Evolutionary conservation across 2,888 invertebrate species (phyloP), one percentile per base, ranked within the genome.

Genomic region (Anodontia alba): DNA sequence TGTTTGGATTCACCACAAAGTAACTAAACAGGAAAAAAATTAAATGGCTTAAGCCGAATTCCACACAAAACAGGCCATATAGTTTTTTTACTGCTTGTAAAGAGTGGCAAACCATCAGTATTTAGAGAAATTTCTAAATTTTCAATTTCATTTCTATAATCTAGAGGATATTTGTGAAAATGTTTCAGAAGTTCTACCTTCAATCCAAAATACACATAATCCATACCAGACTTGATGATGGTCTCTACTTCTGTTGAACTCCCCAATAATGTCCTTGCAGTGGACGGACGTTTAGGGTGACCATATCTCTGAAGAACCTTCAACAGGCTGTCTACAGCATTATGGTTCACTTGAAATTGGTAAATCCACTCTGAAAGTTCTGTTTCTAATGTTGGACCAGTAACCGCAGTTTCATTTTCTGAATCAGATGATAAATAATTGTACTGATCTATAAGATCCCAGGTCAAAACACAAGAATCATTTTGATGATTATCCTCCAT

Each of bases 181-280:
- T 38, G 29, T 43, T 66, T 26, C 17, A 62, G 43, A 23, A 75
- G 8, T 42, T 57, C 62, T 29, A 15, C 46, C 42, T 68, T 23
- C 20, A 75, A n/a, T 10, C 49, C 67, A 67, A 68, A 67, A 33
- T 75, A 71, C 23, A 71, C 23, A 31, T 71, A 69, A 42, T 69
- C 43, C 42, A 43, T 69, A 26, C 69, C 69, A 42, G 26, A 43
- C 69, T 69, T 69, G 26, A 46, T 43, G 23, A 26, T 17, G 3
- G 69, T 43, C 29, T 43, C 69, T 20, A 69, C 69, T 26, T 69
- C 26, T 69, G 3, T 23, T 20, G 43, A 17, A 42, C 3, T 69
- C 7, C 29, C 29, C 43, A 69, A 69, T 29, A 69, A 43, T 26
- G n/a, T 69, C 17, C 43, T 38, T 23, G 43, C 43, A 42, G 42